These are phyloP conservation scores for Isotomurus palustris DNA, from an alignment of 2,888 invertebrate species.

Conservation along the genomic window DNA sequence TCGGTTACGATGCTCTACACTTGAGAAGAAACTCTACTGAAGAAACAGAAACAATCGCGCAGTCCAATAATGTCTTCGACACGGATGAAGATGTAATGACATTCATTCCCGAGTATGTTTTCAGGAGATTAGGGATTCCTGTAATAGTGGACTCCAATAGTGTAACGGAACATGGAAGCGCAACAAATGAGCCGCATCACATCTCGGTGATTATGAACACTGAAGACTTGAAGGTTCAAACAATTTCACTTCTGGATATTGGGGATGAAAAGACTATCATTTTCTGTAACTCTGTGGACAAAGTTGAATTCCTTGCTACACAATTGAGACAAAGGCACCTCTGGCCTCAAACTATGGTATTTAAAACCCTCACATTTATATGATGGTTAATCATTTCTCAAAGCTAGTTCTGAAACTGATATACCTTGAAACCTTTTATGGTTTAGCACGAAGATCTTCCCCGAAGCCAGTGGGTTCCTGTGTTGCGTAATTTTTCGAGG, in stretches of 20 bases:
- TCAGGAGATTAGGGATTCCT: slow-evolving; percentile 5
- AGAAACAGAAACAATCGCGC: not conserved
- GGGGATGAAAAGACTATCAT: slow-evolving; percentile 34
- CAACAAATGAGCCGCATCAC: slow-evolving; percentile 11
- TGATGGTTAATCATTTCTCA: not conserved
- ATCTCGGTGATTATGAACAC: slow-evolving; percentile 23
- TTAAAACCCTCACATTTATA: not conserved
- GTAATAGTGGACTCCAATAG: not conserved
- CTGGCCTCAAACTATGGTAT: slow-evolving; percentile 35
- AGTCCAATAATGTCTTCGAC: not conserved
- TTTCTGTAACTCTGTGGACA: slow-evolving; percentile 28
- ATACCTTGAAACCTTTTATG: not conserved
- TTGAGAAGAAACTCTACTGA: not conserved
- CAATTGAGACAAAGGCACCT: slow-evolving; percentile 27
- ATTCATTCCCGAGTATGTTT: slow-evolving; percentile 9
- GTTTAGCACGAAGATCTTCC: slow-evolving; percentile 26
- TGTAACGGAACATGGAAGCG: not conserved
- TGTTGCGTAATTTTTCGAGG: slow-evolving; percentile 13
- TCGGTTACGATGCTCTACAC: not conserved
- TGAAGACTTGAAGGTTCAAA: slow-evolving; percentile 24
- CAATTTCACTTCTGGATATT: slow-evolving; percentile 24
- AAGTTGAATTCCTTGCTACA: slow-evolving; percentile 29
- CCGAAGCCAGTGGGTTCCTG: slow-evolving; percentile 14
- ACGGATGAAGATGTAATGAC: slow-evolving; percentile 1
- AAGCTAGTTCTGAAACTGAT: not conserved